Evolutionary conservation across 2,888 invertebrate species (phyloP).

Genomic region (Nudaria mundana): DNA sequence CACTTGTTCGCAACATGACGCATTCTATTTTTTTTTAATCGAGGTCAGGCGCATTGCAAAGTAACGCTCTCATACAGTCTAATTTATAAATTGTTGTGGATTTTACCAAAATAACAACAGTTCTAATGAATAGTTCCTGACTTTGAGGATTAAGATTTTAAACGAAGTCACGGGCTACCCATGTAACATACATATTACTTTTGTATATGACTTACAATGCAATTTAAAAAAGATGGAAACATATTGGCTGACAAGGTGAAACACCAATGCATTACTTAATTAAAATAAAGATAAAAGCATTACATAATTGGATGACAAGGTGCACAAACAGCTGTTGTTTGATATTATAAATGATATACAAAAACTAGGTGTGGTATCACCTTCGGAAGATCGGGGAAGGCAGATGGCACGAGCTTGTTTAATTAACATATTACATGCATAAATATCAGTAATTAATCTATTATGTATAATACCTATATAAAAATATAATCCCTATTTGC

Average conservation of each 20-base stretch:
- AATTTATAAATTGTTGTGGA: slow-evolving; percentile 16
- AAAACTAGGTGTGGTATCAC: slow-evolving; percentile 4
- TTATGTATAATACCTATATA: too few species aligned
- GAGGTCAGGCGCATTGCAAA: slow-evolving; percentile 18
- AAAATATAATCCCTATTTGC: too few species aligned
- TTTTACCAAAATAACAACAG: not conserved
- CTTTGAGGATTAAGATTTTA: not conserved
- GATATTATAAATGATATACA: not conserved
- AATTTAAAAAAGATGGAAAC: slow-evolving; percentile 16
- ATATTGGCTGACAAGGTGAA: not conserved
- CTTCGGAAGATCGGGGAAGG: too few species aligned
- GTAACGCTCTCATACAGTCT: slow-evolving; percentile 7
- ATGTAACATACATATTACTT: too few species aligned
- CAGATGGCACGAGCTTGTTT: slow-evolving; percentile 3
- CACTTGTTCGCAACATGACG: slow-evolving; percentile 7
- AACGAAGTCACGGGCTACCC: not conserved
- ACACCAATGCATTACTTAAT: too few species aligned
- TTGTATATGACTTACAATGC: too few species aligned
- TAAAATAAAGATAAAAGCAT: not conserved
- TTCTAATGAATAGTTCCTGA: not conserved
- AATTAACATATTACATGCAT: not conserved
- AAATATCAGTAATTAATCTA: too few species aligned
- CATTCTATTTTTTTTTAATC: slow-evolving; percentile 21
- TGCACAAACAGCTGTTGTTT: slow-evolving; percentile 28
- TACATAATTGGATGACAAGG: slow-evolving; percentile 12